These are phyloP conservation scores for Paralvinella palmiformis DNA, from an alignment of 1,140 invertebrate genomes.

Conservation along the genomic window DNA sequence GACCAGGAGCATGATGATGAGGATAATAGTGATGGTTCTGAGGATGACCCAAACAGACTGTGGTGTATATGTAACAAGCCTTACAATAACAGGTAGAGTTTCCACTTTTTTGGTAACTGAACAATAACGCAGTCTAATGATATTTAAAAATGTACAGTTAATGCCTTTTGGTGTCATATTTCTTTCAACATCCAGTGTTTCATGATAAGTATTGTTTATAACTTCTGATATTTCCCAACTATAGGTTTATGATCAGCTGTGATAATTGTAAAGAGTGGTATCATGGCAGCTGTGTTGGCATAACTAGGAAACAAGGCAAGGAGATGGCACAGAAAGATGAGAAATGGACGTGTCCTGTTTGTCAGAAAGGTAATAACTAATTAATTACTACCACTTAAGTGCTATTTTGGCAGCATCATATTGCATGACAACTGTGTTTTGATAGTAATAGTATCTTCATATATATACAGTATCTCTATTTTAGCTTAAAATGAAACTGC, in stretches of 20 bases:
- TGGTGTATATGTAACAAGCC: slow-evolving; percentile 95
- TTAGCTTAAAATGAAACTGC: too few relatives aligned
- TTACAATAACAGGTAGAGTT: slow-evolving; percentile 72
- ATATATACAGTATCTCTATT: too few relatives aligned
- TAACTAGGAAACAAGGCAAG: slow-evolving; percentile 75
- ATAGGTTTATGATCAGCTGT: slow-evolving; percentile 91
- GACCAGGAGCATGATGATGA: slow-evolving; percentile 38
- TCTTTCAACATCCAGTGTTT: not conserved
- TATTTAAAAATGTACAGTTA: too few relatives aligned
- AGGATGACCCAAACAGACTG: slow-evolving; percentile 87
- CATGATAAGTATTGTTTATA: not conserved
- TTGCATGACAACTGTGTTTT: too few relatives aligned
- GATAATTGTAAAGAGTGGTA: slow-evolving; percentile 96
- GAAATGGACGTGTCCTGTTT: slow-evolving; percentile 87
- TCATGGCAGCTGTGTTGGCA: slow-evolving; percentile 90
- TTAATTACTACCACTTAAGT: too few relatives aligned
- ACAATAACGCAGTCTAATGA: not conserved
- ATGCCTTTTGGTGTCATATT: not conserved
- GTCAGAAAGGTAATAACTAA: too few relatives aligned
- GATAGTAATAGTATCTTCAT: too few relatives aligned
- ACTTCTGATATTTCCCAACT: not conserved
- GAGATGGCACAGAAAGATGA: slow-evolving; percentile 83
- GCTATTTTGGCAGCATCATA: too few relatives aligned
- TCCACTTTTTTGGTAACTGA: slow-evolving; percentile 3
- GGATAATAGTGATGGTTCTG: slow-evolving; percentile 62